Evolutionary conservation across 1,140 invertebrate genomes (phyloP), one percentile per base, ranked within the genome.

Genomic region (Trichonephila clavata): DNA sequence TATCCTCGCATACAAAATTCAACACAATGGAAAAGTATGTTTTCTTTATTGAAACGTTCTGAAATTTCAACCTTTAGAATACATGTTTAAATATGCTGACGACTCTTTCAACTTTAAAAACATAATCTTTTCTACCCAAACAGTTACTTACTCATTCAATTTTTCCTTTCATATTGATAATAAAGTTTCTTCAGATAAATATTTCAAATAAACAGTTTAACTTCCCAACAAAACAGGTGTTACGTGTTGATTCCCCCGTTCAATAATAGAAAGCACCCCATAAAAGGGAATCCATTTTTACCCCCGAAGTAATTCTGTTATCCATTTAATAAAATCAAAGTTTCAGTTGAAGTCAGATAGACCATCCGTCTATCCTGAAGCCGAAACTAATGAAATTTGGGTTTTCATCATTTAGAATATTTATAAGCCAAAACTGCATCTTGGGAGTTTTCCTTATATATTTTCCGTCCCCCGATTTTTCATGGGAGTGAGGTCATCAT

Each of bases 371-470:
- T 21, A 16, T 5, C 27, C 20, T 7, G 14, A 10, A 8, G 24
- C n/a, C 20, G 27, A 86, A 86, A 86, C 57, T 86, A 86, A 86
- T 86, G 84, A 86, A 86, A 86, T 86, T 27, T 86, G 50, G 57
- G 24, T 32, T 86, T 86, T 86, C 84, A 59, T 86, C 84, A 86
- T 86, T 86, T 86, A 63, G 84, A 86, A 86, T 86, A 86, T 86
- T 86, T 86, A 86, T 86, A 86, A 86, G 84, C 24, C 84, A 14
- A 60, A 86, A 63, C 16, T 61, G 84, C n/a, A 63, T 63, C 50
- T 60, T 63, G 60, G 59, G 60, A 86, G 16, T 8, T 21, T 86
- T 86, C 84, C 16, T 86, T 86, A 86, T 84, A 59, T 63, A 83
- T 57, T 21, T 32, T 57, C 84, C 84, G 18, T 14, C 18, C 84